A percentile compares a stretch with the other conserved stretches of the same genome.
Evolutionary conservation across 2,797 vertebrate genomes (phyloP).

Genomic region (Coregonus sp.): DNA sequence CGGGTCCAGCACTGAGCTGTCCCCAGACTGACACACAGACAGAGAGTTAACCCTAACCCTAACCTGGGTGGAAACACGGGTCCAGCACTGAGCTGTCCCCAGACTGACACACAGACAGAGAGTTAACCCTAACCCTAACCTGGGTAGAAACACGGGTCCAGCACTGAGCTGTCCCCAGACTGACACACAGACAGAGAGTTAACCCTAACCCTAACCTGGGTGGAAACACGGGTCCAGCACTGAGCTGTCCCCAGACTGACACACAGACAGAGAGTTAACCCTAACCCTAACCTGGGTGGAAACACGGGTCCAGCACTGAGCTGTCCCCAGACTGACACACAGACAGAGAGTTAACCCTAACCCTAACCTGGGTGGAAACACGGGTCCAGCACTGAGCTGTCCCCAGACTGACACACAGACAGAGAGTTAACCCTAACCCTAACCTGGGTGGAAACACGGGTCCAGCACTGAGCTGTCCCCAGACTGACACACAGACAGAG

Average conservation of each 20-base stretch:
- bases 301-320: constrained; percentile 83
- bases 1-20: too few species aligned
- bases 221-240: constrained; percentile 88
- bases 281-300: constrained; percentile 78
- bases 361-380: constrained; percentile 87
- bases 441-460: constrained; percentile 89
- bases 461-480: constrained; percentile 59
- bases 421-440: constrained; percentile 31
- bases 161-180: not conserved
- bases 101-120: too few species aligned
- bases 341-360: not conserved
- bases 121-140: too few species aligned
- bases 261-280: constrained; percentile 9
- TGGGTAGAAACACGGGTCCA: too few species aligned
- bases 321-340: constrained; percentile 48
- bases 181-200: not conserved
- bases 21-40: too few species aligned
- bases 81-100: too few species aligned
- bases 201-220: constrained; percentile 67
- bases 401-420: constrained; percentile 50
- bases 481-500: constrained; percentile 45
- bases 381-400: constrained; percentile 69
- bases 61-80: too few species aligned
- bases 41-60: too few species aligned
- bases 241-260: constrained; percentile 53